phyloP scores from a whole-genome alignment of 2,797 vertebrate genomes.

The Protonibea diacanthus region DNA sequence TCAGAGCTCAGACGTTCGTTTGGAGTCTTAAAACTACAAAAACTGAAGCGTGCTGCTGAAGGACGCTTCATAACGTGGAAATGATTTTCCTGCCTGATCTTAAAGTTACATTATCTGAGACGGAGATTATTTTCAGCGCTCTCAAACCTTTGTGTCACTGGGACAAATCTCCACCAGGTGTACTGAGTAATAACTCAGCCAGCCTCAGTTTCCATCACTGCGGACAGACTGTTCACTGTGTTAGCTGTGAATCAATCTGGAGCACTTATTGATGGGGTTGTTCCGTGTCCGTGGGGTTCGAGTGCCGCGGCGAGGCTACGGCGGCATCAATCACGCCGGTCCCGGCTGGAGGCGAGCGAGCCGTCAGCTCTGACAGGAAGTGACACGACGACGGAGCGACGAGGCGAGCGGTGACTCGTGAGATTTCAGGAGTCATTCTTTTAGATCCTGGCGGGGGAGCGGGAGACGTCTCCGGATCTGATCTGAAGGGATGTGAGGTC shows the following conservation, averaged over 20 bases:
- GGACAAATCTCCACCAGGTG: not conserved
- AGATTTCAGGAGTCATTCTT: conserved; percentile 31
- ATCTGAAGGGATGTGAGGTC: not conserved
- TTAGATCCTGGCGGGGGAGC: conserved; percentile 27
- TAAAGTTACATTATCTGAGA: too few species aligned
- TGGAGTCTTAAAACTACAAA: too few species aligned
- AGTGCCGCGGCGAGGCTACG: conserved; percentile 22
- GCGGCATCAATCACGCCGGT: conserved; percentile 44
- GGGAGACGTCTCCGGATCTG: not conserved
- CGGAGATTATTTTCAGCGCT: not conserved
- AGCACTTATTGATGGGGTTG: conserved; percentile 36
- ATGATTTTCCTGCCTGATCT: too few species aligned
- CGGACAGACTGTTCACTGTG: conserved; percentile 5
- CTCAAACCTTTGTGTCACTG: conserved; percentile 29
- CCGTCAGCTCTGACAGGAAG: conserved; percentile 1
- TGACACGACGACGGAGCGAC: not conserved
- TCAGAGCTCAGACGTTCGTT: conserved; percentile 9
- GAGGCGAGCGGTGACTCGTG: conserved; percentile 1
- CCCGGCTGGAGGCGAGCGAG: not conserved
- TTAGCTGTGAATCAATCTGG: conserved; percentile 11
- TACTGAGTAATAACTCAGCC: conserved; percentile 6
- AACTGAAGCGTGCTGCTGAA: too few species aligned
- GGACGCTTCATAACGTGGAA: too few species aligned
- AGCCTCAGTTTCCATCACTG: conserved; percentile 21
- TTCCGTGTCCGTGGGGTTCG: conserved; percentile 9